Percentiles rank a stretch among this genome's conserved stretches.
phyloP scores from a whole-genome alignment of 2,888 invertebrate genomes.

The Yponomeuta malinellus region DNA sequence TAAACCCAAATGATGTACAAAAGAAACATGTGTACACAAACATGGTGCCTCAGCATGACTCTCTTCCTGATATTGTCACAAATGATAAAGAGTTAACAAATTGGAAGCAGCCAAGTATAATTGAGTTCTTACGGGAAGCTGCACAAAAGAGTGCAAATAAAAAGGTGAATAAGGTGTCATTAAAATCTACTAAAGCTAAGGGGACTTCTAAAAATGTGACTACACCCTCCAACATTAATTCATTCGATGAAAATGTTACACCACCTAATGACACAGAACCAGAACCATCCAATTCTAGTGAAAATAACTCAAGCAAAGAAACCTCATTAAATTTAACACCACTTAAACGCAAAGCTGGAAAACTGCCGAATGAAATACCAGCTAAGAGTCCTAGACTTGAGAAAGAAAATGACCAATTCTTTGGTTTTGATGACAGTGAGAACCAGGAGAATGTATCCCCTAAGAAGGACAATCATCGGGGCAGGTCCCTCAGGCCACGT shows the following conservation, averaged over 20 bases:
- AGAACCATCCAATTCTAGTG: background rate
- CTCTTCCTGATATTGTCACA: constrained; percentile 33
- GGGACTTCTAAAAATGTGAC: constrained; percentile 23
- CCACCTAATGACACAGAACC: background rate
- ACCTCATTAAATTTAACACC: constrained; percentile 23
- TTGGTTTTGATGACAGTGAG: constrained; percentile 67
- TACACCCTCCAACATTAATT: constrained; percentile 22
- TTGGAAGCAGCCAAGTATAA: constrained; percentile 55
- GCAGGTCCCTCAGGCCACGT: constrained; percentile 36
- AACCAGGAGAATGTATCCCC: constrained; percentile 60
- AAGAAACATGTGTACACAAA: constrained; percentile 68
- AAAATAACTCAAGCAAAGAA: constrained; percentile 21
- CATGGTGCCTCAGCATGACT: constrained; percentile 41
- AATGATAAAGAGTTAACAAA: constrained; percentile 33
- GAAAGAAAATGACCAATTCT: constrained; percentile 42
- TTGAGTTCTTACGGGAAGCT: constrained; percentile 62
- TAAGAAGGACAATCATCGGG: constrained; percentile 36
- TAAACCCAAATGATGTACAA: constrained; percentile 43
- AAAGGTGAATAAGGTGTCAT: constrained; percentile 41
- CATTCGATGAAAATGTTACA: constrained; percentile 19
- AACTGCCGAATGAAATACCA: constrained; percentile 20
- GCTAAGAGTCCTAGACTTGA: constrained; percentile 28
- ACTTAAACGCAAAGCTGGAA: constrained; percentile 24
- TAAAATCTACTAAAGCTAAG: constrained; percentile 43
- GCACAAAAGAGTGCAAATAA: constrained; percentile 49